A percentile compares a stretch with the other conserved stretches of the same genome.
Conservation (phyloP, 2,113 vertebrate species). For the Peromyscus polionotus region DNA sequence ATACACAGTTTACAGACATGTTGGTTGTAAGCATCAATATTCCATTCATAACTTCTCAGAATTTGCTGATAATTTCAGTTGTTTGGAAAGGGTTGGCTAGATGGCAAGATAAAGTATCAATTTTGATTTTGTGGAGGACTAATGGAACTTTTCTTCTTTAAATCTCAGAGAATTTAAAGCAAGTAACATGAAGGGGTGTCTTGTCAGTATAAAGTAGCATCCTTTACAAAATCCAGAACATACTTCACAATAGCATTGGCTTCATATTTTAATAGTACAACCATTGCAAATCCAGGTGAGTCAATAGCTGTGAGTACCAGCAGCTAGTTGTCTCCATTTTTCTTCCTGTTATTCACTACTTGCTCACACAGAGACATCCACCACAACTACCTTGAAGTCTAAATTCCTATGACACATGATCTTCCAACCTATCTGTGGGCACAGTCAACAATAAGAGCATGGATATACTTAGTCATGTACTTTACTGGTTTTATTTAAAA, state of each 20-base stretch:
- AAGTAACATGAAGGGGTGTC: neutral
- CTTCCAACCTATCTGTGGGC: neutral
- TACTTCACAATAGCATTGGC: neutral
- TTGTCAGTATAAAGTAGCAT: conserved; percentile 17
- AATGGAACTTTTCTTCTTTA: neutral
- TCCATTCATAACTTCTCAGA: neutral
- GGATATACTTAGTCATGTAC: neutral
- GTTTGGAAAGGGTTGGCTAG: conserved; percentile 19
- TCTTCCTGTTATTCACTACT: neutral
- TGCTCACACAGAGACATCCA: neutral
- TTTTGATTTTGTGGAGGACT: conserved; percentile 5
- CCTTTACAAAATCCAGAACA: conserved; percentile 49
- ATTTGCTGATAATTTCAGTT: conserved; percentile 34
- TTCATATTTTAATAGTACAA: neutral
- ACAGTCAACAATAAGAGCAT: neutral
- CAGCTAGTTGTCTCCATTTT: conserved; percentile 22
- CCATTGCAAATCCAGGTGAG: neutral
- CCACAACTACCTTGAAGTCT: neutral
- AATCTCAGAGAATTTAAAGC: neutral
- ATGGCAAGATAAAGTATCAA: neutral
- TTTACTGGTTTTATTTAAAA: conserved; percentile 24
- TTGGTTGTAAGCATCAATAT: neutral
- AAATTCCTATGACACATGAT: neutral
- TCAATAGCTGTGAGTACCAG: neutral
- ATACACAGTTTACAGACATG: conserved; percentile 19